phyloP scores from a whole-genome alignment of 2,797 vertebrate genomes.

The Tokudaia tokunoshimensis region DNA sequence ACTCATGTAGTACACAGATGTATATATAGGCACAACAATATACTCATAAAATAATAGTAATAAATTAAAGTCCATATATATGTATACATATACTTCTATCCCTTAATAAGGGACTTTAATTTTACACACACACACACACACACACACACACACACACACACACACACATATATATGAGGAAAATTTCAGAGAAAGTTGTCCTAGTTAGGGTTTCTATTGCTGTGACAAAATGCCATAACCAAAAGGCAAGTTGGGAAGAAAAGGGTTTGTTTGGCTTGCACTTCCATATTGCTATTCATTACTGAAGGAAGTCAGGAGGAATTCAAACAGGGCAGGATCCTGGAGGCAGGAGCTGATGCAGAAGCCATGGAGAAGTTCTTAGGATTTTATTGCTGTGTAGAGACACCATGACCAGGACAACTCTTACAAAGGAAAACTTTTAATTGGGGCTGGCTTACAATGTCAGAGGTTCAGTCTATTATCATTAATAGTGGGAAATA shows the following conservation, averaged over 20 bases:
- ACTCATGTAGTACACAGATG: neutral
- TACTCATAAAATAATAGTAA: neutral
- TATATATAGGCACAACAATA: neutral
- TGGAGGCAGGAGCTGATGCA: neutral
- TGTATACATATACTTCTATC: neutral
- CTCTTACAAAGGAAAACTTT: neutral
- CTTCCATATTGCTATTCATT: neutral
- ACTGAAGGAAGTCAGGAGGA: neutral
- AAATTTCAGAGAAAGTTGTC: conserved; percentile 32
- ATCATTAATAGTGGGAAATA: neutral
- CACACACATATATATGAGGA: neutral
- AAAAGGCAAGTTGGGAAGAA: neutral
- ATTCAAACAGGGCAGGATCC: neutral
- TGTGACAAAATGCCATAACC: neutral
- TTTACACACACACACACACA: neutral
- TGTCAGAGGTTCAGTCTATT: neutral
- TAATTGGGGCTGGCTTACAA: neutral
- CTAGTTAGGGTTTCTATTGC: neutral
- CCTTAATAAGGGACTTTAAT: too few relatives aligned
- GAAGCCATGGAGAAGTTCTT: neutral
- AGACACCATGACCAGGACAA: neutral
- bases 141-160: neutral
- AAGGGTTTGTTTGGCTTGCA: neutral
- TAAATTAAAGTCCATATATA: neutral
- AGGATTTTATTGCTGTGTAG: neutral